phyloP scores from a whole-genome alignment of 2,113 vertebrate genomes.

The Oriolus oriolus region DNA sequence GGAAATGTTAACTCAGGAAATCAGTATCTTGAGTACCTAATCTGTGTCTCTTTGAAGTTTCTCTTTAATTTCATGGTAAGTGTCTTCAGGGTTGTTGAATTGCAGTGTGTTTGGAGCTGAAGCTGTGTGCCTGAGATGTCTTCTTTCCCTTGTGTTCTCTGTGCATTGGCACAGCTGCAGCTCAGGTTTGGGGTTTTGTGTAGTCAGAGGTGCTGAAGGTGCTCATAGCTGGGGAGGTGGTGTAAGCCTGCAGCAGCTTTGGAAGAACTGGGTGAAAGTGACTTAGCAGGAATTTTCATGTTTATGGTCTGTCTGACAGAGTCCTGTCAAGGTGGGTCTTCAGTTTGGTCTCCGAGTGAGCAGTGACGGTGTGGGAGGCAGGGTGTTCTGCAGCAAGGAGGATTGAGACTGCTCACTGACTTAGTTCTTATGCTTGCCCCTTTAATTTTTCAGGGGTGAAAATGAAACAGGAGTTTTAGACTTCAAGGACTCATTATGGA shows the following conservation, averaged over 20 bases:
- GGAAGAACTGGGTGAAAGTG: not conserved
- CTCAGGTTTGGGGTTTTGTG: not conserved
- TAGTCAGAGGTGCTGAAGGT: not conserved
- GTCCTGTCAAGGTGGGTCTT: not conserved
- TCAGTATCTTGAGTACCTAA: not conserved
- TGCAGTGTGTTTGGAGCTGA: not conserved
- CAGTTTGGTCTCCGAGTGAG: not conserved
- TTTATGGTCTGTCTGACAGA: not conserved
- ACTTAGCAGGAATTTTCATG: not conserved
- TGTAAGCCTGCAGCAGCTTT: not conserved
- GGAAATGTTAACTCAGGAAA: not conserved
- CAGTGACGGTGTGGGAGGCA: not conserved
- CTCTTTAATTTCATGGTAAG: not conserved
- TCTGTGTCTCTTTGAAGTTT: not conserved
- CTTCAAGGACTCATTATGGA: conserved; percentile 73
- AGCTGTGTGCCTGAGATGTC: not conserved
- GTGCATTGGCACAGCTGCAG: not conserved
- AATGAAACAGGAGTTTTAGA: conserved; percentile 43
- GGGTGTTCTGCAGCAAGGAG: not conserved
- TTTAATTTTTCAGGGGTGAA: not conserved
- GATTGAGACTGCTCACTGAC: not conserved
- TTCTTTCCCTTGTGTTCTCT: not conserved
- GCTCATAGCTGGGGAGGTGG: not conserved
- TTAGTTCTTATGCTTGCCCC: not conserved
- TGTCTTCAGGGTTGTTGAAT: not conserved